A percentile compares a stretch with the other conserved stretches of the same genome.
Evolutionary conservation across 2,888 invertebrate species (phyloP).

Genomic region (Norana najaformis): DNA sequence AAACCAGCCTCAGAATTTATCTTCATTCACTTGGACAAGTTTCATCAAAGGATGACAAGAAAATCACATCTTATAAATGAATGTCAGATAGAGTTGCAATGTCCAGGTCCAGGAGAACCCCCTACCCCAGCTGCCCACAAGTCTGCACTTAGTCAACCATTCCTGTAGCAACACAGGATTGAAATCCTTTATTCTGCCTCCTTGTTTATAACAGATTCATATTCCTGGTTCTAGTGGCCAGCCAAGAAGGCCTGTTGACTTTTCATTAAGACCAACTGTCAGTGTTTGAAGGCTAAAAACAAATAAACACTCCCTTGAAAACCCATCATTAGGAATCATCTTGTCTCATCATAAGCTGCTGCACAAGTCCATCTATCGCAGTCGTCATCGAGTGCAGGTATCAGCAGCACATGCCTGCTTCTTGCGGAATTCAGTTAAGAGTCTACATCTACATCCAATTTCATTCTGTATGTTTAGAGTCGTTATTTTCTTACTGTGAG

Average conservation of each 20-base stretch:
- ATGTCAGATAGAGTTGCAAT: neutral
- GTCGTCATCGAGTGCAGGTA: neutral
- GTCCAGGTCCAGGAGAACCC: neutral
- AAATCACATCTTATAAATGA: neutral
- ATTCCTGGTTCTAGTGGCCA: neutral
- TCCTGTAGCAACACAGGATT: neutral
- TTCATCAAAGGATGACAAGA: neutral
- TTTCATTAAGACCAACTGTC: neutral
- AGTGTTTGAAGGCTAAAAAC: constrained; percentile 5
- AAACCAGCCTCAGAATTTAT: constrained; percentile 13
- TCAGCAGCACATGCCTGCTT: neutral
- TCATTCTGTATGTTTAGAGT: neutral
- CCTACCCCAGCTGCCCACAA: neutral
- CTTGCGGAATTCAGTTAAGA: no score
- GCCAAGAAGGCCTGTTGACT: neutral
- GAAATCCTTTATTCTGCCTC: neutral
- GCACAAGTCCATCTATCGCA: neutral
- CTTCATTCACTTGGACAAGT: constrained; percentile 7
- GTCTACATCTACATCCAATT: no score
- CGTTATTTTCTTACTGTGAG: neutral
- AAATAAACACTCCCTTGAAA: neutral
- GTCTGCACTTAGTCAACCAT: neutral
- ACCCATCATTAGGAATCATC: neutral
- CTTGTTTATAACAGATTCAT: neutral
- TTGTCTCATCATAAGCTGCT: neutral